These are phyloP conservation scores for Euleptes europaea DNA, from an alignment of 2,113 vertebrate genomes.

Conservation along the genomic window DNA sequence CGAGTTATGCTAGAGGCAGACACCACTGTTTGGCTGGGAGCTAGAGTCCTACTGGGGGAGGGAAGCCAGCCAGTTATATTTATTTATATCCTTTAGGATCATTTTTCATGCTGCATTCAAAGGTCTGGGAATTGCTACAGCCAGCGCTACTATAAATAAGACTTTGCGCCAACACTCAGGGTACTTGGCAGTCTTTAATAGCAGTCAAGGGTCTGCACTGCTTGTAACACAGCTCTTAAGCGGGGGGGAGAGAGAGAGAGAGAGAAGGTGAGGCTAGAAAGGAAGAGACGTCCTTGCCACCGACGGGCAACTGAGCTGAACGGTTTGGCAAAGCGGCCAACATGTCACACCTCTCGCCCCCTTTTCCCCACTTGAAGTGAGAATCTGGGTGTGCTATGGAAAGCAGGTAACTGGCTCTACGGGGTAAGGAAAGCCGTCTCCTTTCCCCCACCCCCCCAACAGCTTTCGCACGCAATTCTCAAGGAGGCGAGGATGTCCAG, in stretches of 20 bases:
- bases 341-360: not conserved
- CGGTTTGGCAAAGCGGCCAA: not conserved
- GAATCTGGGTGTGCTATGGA: not conserved
- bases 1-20: not conserved
- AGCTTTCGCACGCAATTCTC: not conserved
- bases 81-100: slow-evolving; percentile 34
- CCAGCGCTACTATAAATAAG: slow-evolving; percentile 24
- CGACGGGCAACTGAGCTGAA: too few species aligned
- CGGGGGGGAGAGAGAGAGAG: too few species aligned
- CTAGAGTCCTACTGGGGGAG: not conserved
- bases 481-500: too few species aligned
- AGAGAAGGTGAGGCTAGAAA: too few species aligned
- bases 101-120: slow-evolving; percentile 13
- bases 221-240: not conserved
- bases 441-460: not conserved
- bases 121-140: not conserved
- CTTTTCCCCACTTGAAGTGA: not conserved
- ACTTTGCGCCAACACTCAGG: slow-evolving; percentile 3
- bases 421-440: not conserved
- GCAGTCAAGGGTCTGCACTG: not conserved
- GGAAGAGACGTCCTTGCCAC: too few species aligned
- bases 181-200: not conserved
- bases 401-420: not conserved
- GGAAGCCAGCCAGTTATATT: not conserved
- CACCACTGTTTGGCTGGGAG: not conserved